These are phyloP conservation scores for Gymnosoma rotundatum DNA, from an alignment of 2,888 invertebrate genomes.

Conservation along the genomic window DNA sequence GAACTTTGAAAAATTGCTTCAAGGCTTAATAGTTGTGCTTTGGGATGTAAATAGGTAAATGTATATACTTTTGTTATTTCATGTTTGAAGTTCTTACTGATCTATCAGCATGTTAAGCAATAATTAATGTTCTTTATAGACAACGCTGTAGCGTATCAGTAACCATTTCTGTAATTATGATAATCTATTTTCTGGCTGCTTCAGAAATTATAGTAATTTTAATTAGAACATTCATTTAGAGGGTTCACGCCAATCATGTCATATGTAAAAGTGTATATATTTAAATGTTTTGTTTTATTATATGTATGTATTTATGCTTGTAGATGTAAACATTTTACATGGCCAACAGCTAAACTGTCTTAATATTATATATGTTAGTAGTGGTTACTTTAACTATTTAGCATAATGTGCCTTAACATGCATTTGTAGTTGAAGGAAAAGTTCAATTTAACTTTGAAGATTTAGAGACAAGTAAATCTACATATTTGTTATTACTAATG, in stretches of 20 bases:
- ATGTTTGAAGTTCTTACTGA: background rate
- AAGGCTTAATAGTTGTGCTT: no score
- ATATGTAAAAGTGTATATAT: background rate
- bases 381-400: conserved; percentile 34
- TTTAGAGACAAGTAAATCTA: conserved; percentile 16
- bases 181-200: conserved; percentile 39
- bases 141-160: no score
- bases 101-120: background rate
- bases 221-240: conserved; percentile 37
- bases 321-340: background rate
- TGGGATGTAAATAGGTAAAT: background rate
- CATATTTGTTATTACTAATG: background rate
- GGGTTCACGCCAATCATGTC: conserved; percentile 45
- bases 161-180: conserved; percentile 21
- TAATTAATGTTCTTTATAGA: background rate
- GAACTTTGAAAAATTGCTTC: no score
- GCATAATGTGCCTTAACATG: conserved; percentile 41
- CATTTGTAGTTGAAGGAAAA: conserved; percentile 24
- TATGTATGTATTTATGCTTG: background rate
- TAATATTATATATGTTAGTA: conserved; percentile 26
- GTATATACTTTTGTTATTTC: background rate
- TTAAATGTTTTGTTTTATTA: no score
- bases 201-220: conserved; percentile 34
- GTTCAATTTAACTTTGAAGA: background rate
- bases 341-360: background rate